Percentiles rank a stretch among this genome's conserved stretches.
Conservation (phyloP, 2,888 invertebrate species). For the Lathronympha strigana region DNA sequence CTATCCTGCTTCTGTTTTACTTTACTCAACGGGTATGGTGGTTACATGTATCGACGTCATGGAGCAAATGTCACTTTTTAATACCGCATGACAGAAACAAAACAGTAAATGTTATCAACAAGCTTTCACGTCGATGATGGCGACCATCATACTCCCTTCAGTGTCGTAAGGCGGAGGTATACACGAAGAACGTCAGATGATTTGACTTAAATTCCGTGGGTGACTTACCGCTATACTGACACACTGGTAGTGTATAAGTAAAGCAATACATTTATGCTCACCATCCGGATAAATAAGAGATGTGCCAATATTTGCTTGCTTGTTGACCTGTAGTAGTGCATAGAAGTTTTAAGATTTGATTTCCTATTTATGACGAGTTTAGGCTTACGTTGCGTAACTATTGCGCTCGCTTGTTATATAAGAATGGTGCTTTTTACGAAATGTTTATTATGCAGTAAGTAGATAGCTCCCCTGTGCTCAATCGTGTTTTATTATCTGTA, state of each 20-base stretch:
- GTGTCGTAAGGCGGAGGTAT: too few relatives aligned
- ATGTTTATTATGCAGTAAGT: slow-evolving; percentile 15
- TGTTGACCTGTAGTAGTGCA: not conserved
- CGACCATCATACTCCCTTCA: too few relatives aligned
- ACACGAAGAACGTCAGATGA: not conserved
- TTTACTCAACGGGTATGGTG: too few relatives aligned
- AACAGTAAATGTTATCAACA: too few relatives aligned
- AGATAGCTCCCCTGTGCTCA: slow-evolving; percentile 7
- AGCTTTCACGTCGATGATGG: too few relatives aligned
- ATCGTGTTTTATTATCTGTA: not conserved
- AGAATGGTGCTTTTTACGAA: slow-evolving; percentile 26
- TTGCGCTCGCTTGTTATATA: slow-evolving; percentile 13
- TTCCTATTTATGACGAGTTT: slow-evolving; percentile 6
- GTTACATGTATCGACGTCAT: too few relatives aligned
- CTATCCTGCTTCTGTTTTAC: too few relatives aligned
- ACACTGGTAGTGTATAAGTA: not conserved
- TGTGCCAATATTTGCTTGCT: slow-evolving; percentile 24
- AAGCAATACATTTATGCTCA: slow-evolving; percentile 10
- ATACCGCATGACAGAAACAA: too few relatives aligned
- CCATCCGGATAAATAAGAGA: not conserved
- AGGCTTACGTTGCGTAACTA: not conserved
- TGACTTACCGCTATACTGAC: not conserved
- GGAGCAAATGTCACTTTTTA: too few relatives aligned
- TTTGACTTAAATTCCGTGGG: not conserved
- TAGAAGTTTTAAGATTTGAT: not conserved